Evolutionary conservation across 2,113 vertebrate species (phyloP), one percentile per base, ranked within the genome.

Genomic region (Pimephales promelas): DNA sequence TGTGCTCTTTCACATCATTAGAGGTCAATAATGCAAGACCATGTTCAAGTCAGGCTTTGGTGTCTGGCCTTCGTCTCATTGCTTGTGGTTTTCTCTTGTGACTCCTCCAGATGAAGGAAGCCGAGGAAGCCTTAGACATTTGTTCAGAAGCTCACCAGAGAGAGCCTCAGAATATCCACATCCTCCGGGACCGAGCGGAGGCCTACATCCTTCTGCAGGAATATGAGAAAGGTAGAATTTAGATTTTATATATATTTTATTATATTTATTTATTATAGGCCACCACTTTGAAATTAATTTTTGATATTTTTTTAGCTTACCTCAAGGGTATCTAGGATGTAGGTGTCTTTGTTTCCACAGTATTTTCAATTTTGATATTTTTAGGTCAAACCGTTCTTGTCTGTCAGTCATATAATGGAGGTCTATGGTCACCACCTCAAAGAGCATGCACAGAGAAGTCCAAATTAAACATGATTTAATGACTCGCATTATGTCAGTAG

Each of bases 71-170:
- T 54, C 52, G 9, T 54, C 18, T 76, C 11, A 20, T 16, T 59
- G 36, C 13, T 36, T 61, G 9, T 43, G 52, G 20, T 20, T 26
- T 24, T 28, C 26, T 47, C 6, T 11, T 5, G 40, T 31, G 13
- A 6, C 36, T 9, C 28, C 34, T 20, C 4, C 57, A 96, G 95
- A 86, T 91, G 10, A 93, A 91, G 71, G 57, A 85, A 26, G 88
- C 89, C 0, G 40, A 64, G 0, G 91, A 94, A 77, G 95, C 95
- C 0, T 91, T 96, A 22, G 94, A 95, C 5, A 66, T 88, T 3
- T 96, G 95, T 80, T 95, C 94, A 14, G 95, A 95, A 83, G 95
- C 95, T 14, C 95, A 95, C 74, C 94, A 95, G 86, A 90, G 93
- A 82, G 94, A 95, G 81, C 95, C 95, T 1, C 93, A 91, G 72